Conservation (phyloP, 2,888 invertebrate species). For the Melanostoma mellinum region DNA sequence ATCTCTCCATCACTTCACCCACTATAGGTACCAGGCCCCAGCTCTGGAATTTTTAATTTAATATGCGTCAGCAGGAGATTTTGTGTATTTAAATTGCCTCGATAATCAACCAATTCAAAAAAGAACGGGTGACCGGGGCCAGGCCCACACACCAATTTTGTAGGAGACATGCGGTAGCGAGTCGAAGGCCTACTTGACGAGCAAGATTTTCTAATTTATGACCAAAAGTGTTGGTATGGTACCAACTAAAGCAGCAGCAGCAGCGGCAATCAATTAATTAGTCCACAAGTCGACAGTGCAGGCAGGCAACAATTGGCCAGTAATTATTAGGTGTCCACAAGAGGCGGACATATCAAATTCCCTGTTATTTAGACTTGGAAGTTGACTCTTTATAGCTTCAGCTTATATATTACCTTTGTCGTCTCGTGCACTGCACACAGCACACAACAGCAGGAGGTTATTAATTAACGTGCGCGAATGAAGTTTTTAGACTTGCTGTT, state of each 20-base stretch:
- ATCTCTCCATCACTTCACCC: conserved; percentile 19
- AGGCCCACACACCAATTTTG: neutral
- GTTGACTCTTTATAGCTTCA: conserved; percentile 28
- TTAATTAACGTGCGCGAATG: conserved; percentile 71
- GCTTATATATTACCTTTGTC: conserved; percentile 21
- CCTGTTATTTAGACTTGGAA: conserved; percentile 65
- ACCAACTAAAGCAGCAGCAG: conserved; percentile 7
- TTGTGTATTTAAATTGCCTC: conserved; percentile 20
- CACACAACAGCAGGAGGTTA: conserved; percentile 63
- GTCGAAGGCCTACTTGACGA: conserved; percentile 31
- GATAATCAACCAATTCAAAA: conserved; percentile 11
- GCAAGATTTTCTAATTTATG: conserved; percentile 47
- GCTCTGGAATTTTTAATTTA: conserved; percentile 47
- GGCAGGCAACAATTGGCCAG: conserved; percentile 58
- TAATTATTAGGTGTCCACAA: conserved; percentile 71
- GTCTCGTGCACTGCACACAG: neutral
- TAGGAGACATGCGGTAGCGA: neutral
- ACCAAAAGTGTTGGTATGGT: conserved; percentile 10
- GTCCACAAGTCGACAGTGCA: conserved; percentile 28
- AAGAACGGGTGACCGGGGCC: neutral
- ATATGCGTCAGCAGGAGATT: conserved; percentile 42
- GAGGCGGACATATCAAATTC: conserved; percentile 69
- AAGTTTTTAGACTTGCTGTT: conserved; percentile 69
- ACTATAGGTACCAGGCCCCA: neutral
- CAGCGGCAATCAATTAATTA: conserved; percentile 59